phyloP scores from a whole-genome alignment of 2,888 invertebrate genomes.

The Athetis lepigone region DNA sequence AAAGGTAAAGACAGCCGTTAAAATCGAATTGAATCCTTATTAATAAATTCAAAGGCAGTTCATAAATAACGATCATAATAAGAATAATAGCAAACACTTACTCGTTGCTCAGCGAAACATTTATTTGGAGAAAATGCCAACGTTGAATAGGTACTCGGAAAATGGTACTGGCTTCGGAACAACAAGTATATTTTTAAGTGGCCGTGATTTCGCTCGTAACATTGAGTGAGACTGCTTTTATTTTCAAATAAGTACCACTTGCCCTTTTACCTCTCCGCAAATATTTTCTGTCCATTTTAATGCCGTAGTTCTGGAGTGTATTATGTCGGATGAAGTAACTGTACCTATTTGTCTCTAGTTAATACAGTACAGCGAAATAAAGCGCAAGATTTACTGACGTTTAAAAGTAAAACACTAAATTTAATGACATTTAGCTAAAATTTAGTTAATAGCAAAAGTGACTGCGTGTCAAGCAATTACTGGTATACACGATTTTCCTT shows the following conservation, averaged over 20 bases:
- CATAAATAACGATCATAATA: slow-evolving; percentile 54
- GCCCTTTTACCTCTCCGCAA: slow-evolving; percentile 64
- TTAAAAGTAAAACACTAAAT: no score
- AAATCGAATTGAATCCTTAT: background rate
- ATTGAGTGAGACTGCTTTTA: slow-evolving; percentile 67
- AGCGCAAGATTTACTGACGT: no score
- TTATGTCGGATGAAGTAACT: slow-evolving; percentile 1
- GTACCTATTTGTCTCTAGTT: slow-evolving; percentile 9
- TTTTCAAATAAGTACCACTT: slow-evolving; percentile 68
- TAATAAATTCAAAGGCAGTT: slow-evolving; percentile 37
- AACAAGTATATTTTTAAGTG: slow-evolving; percentile 68
- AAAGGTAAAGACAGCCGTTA: background rate
- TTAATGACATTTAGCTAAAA: no score
- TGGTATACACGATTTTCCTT: no score
- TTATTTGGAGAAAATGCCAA: slow-evolving; percentile 72
- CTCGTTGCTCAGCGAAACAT: slow-evolving; percentile 64
- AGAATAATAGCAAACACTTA: slow-evolving; percentile 51
- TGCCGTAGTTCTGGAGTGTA: slow-evolving; percentile 20
- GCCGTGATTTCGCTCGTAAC: slow-evolving; percentile 71
- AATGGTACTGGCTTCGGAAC: slow-evolving; percentile 68
- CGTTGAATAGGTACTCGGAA: slow-evolving; percentile 69
- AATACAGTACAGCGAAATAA: no score
- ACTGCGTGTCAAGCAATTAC: no score
- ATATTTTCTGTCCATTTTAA: slow-evolving; percentile 65
- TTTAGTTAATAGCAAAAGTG: no score